Evolutionary conservation across 2,888 invertebrate genomes (phyloP), one percentile per base, ranked within the genome.

Genomic region (Tachina fera): DNA sequence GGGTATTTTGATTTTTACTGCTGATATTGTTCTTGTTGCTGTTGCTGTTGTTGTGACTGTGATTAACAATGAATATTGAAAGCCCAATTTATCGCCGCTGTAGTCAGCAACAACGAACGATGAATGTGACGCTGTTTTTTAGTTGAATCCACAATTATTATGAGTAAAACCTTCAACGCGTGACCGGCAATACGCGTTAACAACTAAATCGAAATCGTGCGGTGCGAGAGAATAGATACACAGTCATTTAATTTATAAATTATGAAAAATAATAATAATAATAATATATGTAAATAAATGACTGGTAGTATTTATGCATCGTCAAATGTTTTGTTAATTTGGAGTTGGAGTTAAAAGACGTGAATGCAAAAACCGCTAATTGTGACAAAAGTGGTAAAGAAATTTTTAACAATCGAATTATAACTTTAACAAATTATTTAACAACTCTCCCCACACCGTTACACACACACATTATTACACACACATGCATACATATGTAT

Each of bases 91-190:
- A 71, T 67, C 60, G 74, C 31, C 31, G 31, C 31, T 31, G 3
- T 31, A 31, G 72, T 81, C 61, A 47, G 43, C 74, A 81, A 68
- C 81, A 68, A 75, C 72, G 61, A 75, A n/a, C 72, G 63, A 63
- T 78, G 77, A 63, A 56, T 74, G 60, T 74, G 60, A 51, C 77
- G 71, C 78, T 82, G 78, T 82, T 78, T 72, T 80, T 81, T 16
- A 78, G 74, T 85, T 75, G 63, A 70, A 63, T 68, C 65, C 39
- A 80, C 67, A 80, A 80, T 86, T 86, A 56, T 71, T 76, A 43
- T 76, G 86, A 72, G 79, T 83, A 61, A 72, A 86, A 71, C 76
- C 43, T 83, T 86, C 72, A 83, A 72, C 83, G 86, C 79, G 86
- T 79, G 71, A 72, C 83, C 86, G 83, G 83, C 79, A 43, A 74